A percentile compares a stretch with the other conserved stretches of the same genome.
phyloP scores from a whole-genome alignment of 2,797 vertebrate genomes.

The Lophius americanus region DNA sequence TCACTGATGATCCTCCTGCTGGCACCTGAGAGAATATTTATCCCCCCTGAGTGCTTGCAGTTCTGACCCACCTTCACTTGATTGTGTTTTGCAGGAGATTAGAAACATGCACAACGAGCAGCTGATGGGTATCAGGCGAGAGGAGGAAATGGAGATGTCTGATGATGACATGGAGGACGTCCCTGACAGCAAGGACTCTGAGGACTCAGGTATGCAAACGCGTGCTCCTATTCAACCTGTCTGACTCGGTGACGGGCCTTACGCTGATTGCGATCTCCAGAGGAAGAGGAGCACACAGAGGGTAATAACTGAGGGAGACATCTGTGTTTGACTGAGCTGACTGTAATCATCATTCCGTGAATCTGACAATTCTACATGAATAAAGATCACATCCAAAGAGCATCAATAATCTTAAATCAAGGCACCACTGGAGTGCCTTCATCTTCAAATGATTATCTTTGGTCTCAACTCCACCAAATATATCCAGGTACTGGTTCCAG shows the following conservation, averaged over 20 bases:
- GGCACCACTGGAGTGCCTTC: conserved; percentile 52
- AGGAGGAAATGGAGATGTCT: conserved; percentile 99
- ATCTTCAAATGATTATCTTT: conserved; percentile 43
- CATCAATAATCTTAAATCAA: conserved; percentile 35
- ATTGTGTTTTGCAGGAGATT: conserved; percentile 88
- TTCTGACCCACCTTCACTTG: conserved; percentile 23
- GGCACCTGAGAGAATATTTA: conserved; percentile 19
- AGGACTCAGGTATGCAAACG: conserved; percentile 77
- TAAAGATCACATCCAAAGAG: conserved; percentile 32
- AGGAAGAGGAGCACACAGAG: conserved; percentile 37
- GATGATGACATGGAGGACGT: conserved; percentile 93
- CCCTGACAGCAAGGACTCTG: conserved; percentile 88
- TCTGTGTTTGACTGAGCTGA: conserved; percentile 45
- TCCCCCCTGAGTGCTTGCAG: conserved; percentile 6
- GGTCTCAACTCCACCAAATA: not conserved
- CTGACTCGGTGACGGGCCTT: conserved; percentile 25
- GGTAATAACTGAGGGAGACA: conserved; percentile 31
- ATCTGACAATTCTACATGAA: conserved; percentile 33
- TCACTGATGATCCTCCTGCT: conserved; percentile 3
- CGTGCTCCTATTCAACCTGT: conserved; percentile 20
- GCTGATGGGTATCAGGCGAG: conserved; percentile 95
- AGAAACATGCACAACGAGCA: conserved; percentile 96
- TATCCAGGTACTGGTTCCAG: too few relatives aligned
- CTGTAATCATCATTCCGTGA: conserved; percentile 41
- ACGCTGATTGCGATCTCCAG: conserved; percentile 33